phyloP scores from a whole-genome alignment of 2,113 vertebrate genomes.

The Chauna torquata region DNA sequence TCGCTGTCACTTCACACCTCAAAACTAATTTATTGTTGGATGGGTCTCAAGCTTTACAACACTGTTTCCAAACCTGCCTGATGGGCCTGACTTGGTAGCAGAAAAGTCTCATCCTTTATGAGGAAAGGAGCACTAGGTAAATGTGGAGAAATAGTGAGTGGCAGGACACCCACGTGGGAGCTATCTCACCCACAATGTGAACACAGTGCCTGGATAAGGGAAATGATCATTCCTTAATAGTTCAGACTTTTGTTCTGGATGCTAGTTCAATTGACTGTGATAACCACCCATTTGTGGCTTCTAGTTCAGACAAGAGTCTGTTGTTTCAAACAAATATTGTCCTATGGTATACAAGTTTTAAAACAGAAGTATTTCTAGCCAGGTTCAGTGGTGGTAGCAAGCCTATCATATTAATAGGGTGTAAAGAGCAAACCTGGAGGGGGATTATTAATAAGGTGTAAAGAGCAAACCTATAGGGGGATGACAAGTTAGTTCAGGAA shows the following conservation, averaged over 20 bases:
- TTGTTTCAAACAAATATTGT: background rate
- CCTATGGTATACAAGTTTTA: background rate
- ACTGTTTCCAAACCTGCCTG: background rate
- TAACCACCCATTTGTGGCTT: background rate
- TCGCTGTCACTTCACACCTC: accelerated
- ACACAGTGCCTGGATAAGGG: background rate
- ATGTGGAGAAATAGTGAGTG: background rate
- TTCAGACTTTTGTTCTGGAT: background rate
- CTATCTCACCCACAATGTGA: background rate
- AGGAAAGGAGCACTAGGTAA: background rate
- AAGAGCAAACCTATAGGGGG: background rate
- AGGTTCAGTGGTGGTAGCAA: background rate
- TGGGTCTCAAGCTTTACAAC: background rate
- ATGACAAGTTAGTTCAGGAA: background rate
- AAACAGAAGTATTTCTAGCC: background rate
- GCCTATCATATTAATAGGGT: background rate
- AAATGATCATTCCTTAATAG: background rate
- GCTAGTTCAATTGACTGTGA: background rate
- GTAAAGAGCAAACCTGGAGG: background rate
- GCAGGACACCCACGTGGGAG: background rate
- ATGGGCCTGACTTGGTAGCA: background rate
- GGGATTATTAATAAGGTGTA: background rate
- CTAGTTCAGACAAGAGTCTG: background rate
- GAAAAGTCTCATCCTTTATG: background rate
- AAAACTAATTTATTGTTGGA: background rate